Base-by-base conservation (phyloP, 2,797 vertebrate genomes). In the Ataeniobius toweri region DNA sequence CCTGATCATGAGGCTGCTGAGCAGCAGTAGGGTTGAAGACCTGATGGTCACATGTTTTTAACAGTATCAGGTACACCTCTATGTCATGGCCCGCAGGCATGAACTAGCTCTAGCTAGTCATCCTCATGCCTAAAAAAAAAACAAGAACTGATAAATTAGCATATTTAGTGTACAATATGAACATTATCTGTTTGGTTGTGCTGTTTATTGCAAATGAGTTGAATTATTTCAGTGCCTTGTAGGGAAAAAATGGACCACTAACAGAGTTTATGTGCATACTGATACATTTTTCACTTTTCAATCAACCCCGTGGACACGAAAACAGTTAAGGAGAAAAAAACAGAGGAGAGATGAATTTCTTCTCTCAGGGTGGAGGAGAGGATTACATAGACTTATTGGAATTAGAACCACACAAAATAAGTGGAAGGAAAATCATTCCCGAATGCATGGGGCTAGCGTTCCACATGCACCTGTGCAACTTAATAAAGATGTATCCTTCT, bases 191-290 rank as follows among this genome's bases (percentile, higher is more conserved):
- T 80, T 85, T 81, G 80, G 84, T 83, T 71, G 73, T 78, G 83
- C 77, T 77, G 82, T 89, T 91, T 89, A 93, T 92, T 93, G 91
- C 85, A 88, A 89, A 91, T 82, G 59, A 85, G 78, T 73, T 75
- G 73, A 84, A 78, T 82, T 75, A 78, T 76, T n/a, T 28, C 55
- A 61, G 76, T 71, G 67, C 26, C 71, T 74, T 72, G 61, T 46
- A 24, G 53, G 58, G 73, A 82, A 83, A 78, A 80, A 79, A 81
- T 83, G 85, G 76, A 88, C 88, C 80, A 59, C 73, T 18, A 78
- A 80, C 79, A 63, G 73, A 77, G 81, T 82, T 75, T 77, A 81
- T 61, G 77, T 73, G 73, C 50, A 55, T 80, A 46, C 12, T 1
- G 77, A 82, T 20, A 78, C 84, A 87, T 89, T 89, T 89, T 89